Evolutionary conservation across 2,888 invertebrate genomes (phyloP).

Genomic region (Minunthozetes semirufus): DNA sequence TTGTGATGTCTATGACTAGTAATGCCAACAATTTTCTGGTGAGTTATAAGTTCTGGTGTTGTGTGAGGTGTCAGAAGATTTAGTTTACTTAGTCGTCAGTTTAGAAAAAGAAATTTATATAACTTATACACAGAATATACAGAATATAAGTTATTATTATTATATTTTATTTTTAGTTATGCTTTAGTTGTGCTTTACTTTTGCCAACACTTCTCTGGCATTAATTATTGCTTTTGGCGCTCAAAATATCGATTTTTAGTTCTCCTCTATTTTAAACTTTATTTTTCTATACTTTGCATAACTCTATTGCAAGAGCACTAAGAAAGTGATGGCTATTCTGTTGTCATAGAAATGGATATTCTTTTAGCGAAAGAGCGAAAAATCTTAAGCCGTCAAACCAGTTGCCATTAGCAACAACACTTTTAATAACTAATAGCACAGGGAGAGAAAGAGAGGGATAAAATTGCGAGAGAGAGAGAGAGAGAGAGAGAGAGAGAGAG

Average conservation of each 20-base stretch:
- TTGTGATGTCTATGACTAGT: not conserved
- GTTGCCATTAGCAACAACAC: constrained; percentile 42
- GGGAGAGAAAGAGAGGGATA: constrained; percentile 8
- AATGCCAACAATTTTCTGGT: not conserved
- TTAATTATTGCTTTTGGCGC: constrained; percentile 20
- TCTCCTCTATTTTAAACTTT: not conserved
- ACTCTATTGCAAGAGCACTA: not conserved
- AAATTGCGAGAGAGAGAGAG: constrained; percentile 12
- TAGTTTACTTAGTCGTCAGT: constrained; percentile 14
- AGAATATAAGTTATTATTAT: too few species aligned
- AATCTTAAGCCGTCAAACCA: constrained; percentile 40
- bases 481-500: constrained; percentile 23
- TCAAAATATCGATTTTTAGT: not conserved
- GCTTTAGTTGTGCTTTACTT: too few species aligned
- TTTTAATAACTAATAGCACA: constrained; percentile 40
- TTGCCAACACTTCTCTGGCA: not conserved
- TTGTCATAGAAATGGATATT: constrained; percentile 36
- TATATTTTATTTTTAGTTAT: constrained; percentile 15
- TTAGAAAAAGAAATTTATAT: not conserved
- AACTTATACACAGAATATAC: not conserved
- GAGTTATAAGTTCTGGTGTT: constrained; percentile 18
- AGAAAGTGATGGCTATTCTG: constrained; percentile 33
- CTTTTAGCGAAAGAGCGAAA: constrained; percentile 39
- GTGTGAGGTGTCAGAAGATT: constrained; percentile 21
- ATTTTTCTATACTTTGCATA: constrained; percentile 11